These are phyloP conservation scores for Pseudomyrmex gracilis DNA, from an alignment of 1,140 invertebrate genomes.

Conservation along the genomic window DNA sequence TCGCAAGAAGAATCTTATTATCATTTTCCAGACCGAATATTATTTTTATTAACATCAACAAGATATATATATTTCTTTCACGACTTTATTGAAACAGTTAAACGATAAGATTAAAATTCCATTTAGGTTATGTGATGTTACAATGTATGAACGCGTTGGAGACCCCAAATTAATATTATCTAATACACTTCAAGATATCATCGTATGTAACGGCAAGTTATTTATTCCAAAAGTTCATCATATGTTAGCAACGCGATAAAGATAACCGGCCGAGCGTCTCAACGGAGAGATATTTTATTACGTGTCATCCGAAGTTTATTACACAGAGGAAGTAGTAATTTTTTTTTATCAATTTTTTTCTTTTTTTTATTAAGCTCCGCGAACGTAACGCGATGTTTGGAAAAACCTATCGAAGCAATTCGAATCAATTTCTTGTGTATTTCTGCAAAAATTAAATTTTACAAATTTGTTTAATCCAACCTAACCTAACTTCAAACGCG, in stretches of 20 bases:
- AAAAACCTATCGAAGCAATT: constrained; percentile 14
- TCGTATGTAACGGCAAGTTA: not conserved
- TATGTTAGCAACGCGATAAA: not conserved
- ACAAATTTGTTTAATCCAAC: no score
- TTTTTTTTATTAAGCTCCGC: not conserved
- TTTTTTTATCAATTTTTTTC: constrained; percentile 18
- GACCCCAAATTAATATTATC: no score
- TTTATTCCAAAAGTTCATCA: not conserved
- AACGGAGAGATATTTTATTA: not conserved
- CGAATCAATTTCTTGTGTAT: no score
- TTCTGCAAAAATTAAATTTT: no score
- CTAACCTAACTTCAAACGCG: no score
- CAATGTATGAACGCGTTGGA: no score
- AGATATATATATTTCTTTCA: no score
- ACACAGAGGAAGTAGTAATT: constrained; percentile 3
- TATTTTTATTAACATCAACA: not conserved
- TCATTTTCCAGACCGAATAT: not conserved
- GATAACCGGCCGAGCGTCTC: constrained; percentile 23
- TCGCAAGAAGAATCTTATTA: not conserved
- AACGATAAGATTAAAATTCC: not conserved
- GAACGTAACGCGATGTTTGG: not conserved
- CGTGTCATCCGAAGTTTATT: no score
- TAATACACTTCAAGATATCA: no score
- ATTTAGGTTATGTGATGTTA: constrained; percentile 27
- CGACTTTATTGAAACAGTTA: not conserved